Evolutionary conservation across 2,888 invertebrate species (phyloP), one percentile per base, ranked within the genome.

Genomic region (Leucania comma): DNA sequence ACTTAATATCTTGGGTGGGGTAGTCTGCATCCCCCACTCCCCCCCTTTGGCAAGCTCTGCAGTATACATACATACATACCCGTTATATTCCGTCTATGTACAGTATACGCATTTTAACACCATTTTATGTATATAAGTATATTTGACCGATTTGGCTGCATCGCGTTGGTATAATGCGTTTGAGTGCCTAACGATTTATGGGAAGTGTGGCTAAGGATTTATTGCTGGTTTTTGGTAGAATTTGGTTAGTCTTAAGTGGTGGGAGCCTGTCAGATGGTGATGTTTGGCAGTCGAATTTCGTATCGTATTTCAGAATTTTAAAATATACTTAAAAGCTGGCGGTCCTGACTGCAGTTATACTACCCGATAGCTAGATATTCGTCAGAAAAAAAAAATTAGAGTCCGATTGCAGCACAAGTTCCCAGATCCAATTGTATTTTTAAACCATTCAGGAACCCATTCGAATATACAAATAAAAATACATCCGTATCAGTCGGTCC

Each of bases 61-160:
- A 38, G 50, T 71, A 69, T 75, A 74, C 66, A 68, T 48, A 35
- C 35, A 35, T 35, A 42, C 17, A 48, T 64, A 69, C 63, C 26
- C n/a, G 54, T 59, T 78, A 79, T 79, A 32, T 79, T 69, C 48
- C 22, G n/a, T n/a, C 61, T 77, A 65, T 80, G 50, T 67, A 79
- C 51, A 53, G 51, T 64, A 46, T 79, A 79, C 80, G 80, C 74
- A 73, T 82, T 79, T 82, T 82, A 82, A 82, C 83, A 79, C 80
- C 53, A 80, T 29, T 69, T 67, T 76, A 65, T 80, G 66, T 72
- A 54, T 29, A 78, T 57, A 62, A 38, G 54, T 54, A 71, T 60
- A 60, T 85, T 85, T 91, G 91, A 90, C 91, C 90, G 91, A 90
- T 88, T 90, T 90, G 89, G 89, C 90, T 80, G 78, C 70, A 78